phyloP scores from a whole-genome alignment of 1,140 invertebrate species.

The Triops cancriformis region DNA sequence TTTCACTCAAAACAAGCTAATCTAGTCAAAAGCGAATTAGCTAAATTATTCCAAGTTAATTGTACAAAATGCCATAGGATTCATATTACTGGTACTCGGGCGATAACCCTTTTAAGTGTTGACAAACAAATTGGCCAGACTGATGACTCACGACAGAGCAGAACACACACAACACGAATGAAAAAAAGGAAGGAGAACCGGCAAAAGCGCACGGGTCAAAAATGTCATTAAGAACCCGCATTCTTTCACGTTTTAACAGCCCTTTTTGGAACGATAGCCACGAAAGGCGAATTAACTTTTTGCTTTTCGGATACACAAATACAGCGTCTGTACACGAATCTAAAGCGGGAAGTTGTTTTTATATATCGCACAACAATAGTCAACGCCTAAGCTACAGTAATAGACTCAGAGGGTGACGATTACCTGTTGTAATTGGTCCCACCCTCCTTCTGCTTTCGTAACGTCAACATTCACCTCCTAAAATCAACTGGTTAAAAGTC shows the following conservation, averaged over 20 bases:
- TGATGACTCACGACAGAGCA: not conserved
- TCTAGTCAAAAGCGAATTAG: not conserved
- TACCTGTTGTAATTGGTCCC: constrained; percentile 5
- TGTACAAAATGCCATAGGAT: not conserved
- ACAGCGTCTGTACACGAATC: too few species aligned
- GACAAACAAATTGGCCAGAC: not conserved
- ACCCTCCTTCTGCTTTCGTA: not conserved
- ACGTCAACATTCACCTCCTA: not conserved
- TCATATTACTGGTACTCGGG: not conserved
- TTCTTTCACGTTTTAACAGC: not conserved
- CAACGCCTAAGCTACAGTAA: not conserved
- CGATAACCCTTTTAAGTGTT: not conserved
- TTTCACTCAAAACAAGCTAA: not conserved
- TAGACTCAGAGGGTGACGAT: not conserved
- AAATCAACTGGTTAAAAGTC: not conserved
- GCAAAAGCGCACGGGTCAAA: not conserved
- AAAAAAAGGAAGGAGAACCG: not conserved
- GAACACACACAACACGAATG: not conserved
- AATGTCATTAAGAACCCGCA: not conserved
- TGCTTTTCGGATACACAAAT: too few species aligned
- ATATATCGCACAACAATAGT: not conserved
- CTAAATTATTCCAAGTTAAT: not conserved
- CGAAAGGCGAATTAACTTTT: not conserved
- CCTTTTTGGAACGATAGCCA: not conserved
- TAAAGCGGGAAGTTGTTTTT: too few species aligned